Conservation (phyloP, 2,888 invertebrate species). For the Agonopterix heracliana region DNA sequence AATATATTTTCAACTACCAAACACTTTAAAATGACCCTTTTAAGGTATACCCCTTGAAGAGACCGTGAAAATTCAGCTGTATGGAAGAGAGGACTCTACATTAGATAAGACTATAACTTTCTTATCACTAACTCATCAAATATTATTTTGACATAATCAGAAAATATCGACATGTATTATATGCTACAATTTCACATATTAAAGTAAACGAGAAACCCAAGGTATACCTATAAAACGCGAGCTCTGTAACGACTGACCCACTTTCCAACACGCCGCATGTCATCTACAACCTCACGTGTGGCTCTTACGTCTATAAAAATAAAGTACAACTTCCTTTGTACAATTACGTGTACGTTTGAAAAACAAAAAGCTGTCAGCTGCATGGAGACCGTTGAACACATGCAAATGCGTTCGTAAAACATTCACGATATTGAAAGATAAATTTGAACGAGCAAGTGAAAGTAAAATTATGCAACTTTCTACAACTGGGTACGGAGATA, state of each 20-base stretch:
- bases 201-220: conserved; percentile 54
- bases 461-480: conserved; percentile 74
- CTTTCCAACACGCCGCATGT: conserved; percentile 44
- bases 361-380: conserved; percentile 36
- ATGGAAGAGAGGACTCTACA: too few species aligned
- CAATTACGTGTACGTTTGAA: conserved; percentile 13
- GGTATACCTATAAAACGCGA: conserved; percentile 64
- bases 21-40: too few species aligned
- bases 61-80: too few species aligned
- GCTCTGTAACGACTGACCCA: conserved; percentile 67
- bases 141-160: too few species aligned
- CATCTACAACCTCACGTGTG: background rate
- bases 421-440: conserved; percentile 55
- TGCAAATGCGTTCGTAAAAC: conserved; percentile 58
- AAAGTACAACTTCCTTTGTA: conserved; percentile 39
- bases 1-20: too few species aligned
- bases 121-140: too few species aligned
- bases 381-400: conserved; percentile 38
- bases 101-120: too few species aligned
- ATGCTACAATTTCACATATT: conserved; percentile 32
- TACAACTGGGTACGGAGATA: conserved; percentile 29
- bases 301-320: conserved; percentile 28
- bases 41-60: too few species aligned
- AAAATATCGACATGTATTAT: conserved; percentile 5
- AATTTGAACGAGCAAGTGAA: conserved; percentile 57